These are phyloP conservation scores for Eudemis profundana DNA, from an alignment of 2,888 invertebrate genomes.

Conservation along the genomic window DNA sequence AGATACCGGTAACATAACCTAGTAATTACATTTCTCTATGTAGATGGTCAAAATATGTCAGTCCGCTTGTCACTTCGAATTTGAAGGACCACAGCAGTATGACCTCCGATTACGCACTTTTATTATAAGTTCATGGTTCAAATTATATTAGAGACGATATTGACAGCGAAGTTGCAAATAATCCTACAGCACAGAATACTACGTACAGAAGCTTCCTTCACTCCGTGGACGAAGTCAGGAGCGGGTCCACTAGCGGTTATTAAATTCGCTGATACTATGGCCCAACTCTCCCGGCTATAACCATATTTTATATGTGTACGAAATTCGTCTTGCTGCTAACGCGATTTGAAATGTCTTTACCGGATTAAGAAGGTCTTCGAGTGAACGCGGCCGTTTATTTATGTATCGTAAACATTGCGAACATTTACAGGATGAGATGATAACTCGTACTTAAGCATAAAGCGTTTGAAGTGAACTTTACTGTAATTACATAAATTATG, in stretches of 20 bases:
- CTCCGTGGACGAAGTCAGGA: too few species aligned
- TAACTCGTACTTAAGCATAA: conserved; percentile 15
- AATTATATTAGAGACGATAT: too few species aligned
- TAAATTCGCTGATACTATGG: not conserved
- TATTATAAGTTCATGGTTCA: too few species aligned
- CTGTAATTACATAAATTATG: not conserved
- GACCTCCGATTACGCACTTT: too few species aligned
- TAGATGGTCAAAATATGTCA: too few species aligned
- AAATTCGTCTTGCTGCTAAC: conserved; percentile 57
- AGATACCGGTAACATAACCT: too few species aligned
- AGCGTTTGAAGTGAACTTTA: conserved; percentile 9
- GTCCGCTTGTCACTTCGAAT: too few species aligned
- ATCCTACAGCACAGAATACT: too few species aligned
- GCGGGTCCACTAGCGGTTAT: not conserved
- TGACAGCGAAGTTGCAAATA: too few species aligned
- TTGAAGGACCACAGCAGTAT: too few species aligned
- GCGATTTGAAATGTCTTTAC: conserved; percentile 59
- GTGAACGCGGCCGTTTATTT: conserved; percentile 58
- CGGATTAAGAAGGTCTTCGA: conserved; percentile 57
- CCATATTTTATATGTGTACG: conserved; percentile 59
- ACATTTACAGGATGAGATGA: conserved; percentile 6
- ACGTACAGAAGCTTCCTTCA: too few species aligned
- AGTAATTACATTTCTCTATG: too few species aligned
- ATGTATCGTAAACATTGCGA: conserved; percentile 49
- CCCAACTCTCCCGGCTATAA: conserved; percentile 46